Base-by-base conservation (phyloP, 1,140 invertebrate species). In the Coptotermes formosanus region DNA sequence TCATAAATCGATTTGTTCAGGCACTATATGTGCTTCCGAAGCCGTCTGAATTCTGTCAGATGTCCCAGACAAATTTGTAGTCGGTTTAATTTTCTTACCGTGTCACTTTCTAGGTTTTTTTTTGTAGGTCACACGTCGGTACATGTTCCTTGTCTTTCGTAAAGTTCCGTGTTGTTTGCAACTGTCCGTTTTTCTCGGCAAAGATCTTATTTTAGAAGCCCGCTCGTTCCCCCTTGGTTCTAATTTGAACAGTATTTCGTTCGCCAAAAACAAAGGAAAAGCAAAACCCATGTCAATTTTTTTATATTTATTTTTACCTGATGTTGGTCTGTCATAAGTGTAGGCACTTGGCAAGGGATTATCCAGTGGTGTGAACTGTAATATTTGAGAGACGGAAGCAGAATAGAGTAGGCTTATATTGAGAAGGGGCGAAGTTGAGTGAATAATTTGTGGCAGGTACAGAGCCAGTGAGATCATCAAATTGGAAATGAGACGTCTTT, bases 261-360 rank as follows among this genome's bases (percentile, higher is more conserved):
- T 43, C 43, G 82, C 82, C 82, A 83, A 83, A 55, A 83, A 83
- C 82, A 83, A 83, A 83, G 48, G 82, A 52, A 44, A 83, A 83
- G 82, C 48, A 83, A 83, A 83, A 45, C 43, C 38, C 32, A 43
- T 45, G 43, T 52, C 82, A 83, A 83, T 83, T 44, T 83, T 83
- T 83, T 52, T n/a, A 12, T 38, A 75, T 75, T 75, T 75, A 75
- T 75, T 75, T 75, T 75, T 75, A 30, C 64, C 64, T 75, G 64
- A 30, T 75, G 64, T 75, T 30, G 25, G 64, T 30, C 25, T 75
- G 64, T 75, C 64, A 75, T 75, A 75, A 75, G 64, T 75, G 8
- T 75, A 75, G 64, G n/a, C 64, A 75, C 64, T 75, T 75, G 64
- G 64, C 64, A 75, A 59, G 64, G n/a, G 64, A 30, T 75, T 75